Conservation (phyloP, 2,888 invertebrate genomes). For the Drosophila hawaiiensis region DNA sequence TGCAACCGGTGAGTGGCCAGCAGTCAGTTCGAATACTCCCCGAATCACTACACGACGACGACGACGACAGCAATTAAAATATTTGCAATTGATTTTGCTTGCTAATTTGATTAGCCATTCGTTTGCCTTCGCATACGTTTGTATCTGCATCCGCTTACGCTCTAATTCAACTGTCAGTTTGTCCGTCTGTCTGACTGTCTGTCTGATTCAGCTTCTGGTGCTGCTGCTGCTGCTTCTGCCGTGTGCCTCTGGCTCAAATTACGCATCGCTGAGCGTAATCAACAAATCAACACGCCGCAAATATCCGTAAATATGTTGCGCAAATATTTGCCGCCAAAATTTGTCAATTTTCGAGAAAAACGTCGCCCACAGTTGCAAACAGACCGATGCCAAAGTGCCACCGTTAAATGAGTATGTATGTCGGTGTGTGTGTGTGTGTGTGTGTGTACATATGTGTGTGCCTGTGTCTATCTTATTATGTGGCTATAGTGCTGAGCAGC, state of each 20-base stretch:
- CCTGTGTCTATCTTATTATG: conserved; percentile 1
- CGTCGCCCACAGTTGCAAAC: not conserved
- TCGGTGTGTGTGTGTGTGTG: not conserved
- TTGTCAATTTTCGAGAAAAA: conserved; percentile 42
- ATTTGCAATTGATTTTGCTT: conserved; percentile 46
- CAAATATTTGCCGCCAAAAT: conserved; percentile 55
- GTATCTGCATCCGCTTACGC: conserved; percentile 20
- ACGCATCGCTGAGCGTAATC: conserved; percentile 44
- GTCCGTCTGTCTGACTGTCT: not conserved
- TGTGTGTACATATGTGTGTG: not conserved
- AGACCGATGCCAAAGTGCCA: conserved; percentile 2
- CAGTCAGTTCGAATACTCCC: not conserved
- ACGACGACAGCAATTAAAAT: conserved; percentile 43
- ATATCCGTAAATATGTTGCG: conserved; percentile 51
- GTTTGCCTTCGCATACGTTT: conserved; percentile 16
- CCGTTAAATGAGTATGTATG: not conserved
- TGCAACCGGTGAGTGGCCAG: not conserved
- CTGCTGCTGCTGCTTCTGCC: not conserved
- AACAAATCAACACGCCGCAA: conserved; percentile 51
- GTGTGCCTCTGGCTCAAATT: conserved; percentile 6
- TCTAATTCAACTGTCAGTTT: conserved; percentile 26
- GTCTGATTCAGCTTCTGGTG: not conserved
- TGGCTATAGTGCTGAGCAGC: conserved; percentile 4
- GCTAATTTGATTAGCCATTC: conserved; percentile 49
- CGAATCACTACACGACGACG: not conserved